Evolutionary conservation across 1,140 invertebrate genomes (phyloP).

Genomic region (Drosophila ercepeae): DNA sequence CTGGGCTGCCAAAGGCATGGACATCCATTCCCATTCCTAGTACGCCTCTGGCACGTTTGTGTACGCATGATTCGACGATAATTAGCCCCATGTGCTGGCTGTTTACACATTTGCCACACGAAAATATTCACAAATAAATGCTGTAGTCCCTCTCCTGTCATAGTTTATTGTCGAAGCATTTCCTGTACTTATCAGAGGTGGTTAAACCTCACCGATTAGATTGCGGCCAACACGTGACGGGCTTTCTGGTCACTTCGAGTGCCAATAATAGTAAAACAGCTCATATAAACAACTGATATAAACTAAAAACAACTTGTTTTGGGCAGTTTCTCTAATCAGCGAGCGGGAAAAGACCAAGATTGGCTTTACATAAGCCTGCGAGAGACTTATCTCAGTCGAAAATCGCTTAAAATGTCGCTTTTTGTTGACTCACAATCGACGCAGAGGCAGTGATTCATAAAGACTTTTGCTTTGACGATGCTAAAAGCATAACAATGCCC

Average conservation of each 20-base stretch:
- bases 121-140: too few species aligned
- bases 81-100: constrained; percentile 12
- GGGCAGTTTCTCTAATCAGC: constrained; percentile 22
- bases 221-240: constrained; percentile 23
- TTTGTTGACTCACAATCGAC: constrained; percentile 25
- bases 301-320: constrained; percentile 33
- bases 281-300: constrained; percentile 27
- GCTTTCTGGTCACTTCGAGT: constrained; percentile 8
- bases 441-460: constrained; percentile 29
- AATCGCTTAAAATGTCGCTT: constrained; percentile 20
- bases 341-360: not conserved
- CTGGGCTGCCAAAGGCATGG: constrained; percentile 36
- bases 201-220: constrained; percentile 34
- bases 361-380: not conserved
- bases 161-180: constrained; percentile 28
- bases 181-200: constrained; percentile 39
- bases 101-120: too few species aligned
- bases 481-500: constrained; percentile 36
- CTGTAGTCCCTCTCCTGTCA: too few species aligned
- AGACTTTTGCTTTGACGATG: constrained; percentile 9
- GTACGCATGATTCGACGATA: constrained; percentile 33
- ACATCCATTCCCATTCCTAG: not conserved
- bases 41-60: constrained; percentile 13
- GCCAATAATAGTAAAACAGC: constrained; percentile 9
- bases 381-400: too few species aligned